These are phyloP conservation scores for Neocloeon triangulifer DNA, from an alignment of 1,140 invertebrate species.

Conservation along the genomic window DNA sequence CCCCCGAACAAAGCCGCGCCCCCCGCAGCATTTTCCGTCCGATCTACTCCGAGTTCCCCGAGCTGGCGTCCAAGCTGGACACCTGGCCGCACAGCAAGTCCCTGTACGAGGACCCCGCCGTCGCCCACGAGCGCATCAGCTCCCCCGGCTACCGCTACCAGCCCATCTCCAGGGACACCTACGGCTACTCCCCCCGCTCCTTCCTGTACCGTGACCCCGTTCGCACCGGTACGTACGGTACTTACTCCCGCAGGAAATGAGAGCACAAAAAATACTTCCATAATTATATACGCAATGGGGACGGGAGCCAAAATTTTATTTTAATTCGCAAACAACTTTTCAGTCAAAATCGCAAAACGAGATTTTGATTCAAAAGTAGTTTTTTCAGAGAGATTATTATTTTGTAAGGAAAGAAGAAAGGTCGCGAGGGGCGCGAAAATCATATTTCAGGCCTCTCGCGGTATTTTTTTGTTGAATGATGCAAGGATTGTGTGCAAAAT, in stretches of 20 bases:
- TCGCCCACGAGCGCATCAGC: constrained; percentile 55
- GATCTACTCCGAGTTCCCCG: constrained; percentile 27
- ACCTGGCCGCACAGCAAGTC: constrained; percentile 54
- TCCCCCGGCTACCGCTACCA: constrained; percentile 70
- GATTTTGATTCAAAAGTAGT: too few species aligned
- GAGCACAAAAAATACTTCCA: too few species aligned
- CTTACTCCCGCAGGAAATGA: constrained; percentile 10
- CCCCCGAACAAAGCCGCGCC: constrained; percentile 37
- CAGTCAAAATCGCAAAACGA: too few species aligned
- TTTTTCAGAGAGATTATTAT: too few species aligned
- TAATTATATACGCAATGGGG: too few species aligned
- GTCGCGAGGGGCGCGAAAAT: too few species aligned
- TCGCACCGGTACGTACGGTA: constrained; percentile 68
- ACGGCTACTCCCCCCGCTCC: constrained; percentile 63
- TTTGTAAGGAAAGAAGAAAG: too few species aligned
- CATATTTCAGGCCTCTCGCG: too few species aligned
- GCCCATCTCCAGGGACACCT: constrained; percentile 66
- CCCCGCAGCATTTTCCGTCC: constrained; percentile 43
- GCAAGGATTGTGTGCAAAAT: too few species aligned
- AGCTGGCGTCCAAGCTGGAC: constrained; percentile 23
- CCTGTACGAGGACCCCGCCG: constrained; percentile 59
- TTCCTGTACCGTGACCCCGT: constrained; percentile 63
- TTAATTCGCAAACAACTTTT: too few species aligned
- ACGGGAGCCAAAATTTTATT: too few species aligned
- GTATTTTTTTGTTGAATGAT: too few species aligned